Percentiles rank a stretch among this genome's conserved stretches.
Evolutionary conservation across 2,888 invertebrate species (phyloP).

Genomic region (Nomada goodeniana): DNA sequence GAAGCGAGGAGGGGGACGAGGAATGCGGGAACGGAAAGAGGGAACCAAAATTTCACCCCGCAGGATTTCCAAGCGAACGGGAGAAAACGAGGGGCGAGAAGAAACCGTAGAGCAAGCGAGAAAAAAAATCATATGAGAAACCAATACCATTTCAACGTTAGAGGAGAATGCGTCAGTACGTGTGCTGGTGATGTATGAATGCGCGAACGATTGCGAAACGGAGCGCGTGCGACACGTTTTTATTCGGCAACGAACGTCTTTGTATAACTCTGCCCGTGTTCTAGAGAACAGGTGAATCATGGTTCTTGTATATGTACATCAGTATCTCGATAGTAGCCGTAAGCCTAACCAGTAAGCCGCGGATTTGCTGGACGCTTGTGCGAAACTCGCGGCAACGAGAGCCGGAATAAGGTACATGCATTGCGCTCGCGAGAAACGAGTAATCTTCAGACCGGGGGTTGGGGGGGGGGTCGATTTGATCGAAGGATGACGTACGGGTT

Average conservation of each 20-base stretch:
- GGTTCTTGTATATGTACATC: conserved; percentile 82
- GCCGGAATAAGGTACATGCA: neutral
- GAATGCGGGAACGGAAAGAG: conserved; percentile 49
- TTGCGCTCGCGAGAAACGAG: neutral
- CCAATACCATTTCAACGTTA: conserved; percentile 52
- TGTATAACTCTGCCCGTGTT: conserved; percentile 76
- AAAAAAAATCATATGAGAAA: conserved; percentile 21
- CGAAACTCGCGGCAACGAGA: neutral
- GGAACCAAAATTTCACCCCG: conserved; percentile 37
- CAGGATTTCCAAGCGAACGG: conserved; percentile 26
- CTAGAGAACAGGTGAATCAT: conserved; percentile 66
- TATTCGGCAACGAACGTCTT: conserved; percentile 80
- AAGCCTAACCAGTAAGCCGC: conserved; percentile 80
- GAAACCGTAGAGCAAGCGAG: conserved; percentile 33
- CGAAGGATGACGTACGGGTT: neutral
- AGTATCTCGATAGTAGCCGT: conserved; percentile 82
- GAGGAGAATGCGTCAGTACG: conserved; percentile 36
- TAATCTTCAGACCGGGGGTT: neutral
- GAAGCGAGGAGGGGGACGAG: neutral
- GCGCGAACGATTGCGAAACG: conserved; percentile 42
- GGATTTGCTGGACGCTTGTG: conserved; percentile 73
- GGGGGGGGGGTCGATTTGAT: neutral
- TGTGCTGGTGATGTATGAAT: conserved; percentile 25
- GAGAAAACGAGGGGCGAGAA: neutral
- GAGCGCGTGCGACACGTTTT: conserved; percentile 71